phyloP scores from a whole-genome alignment of 2,888 invertebrate genomes.

The Epiperipatus broadwayi region DNA sequence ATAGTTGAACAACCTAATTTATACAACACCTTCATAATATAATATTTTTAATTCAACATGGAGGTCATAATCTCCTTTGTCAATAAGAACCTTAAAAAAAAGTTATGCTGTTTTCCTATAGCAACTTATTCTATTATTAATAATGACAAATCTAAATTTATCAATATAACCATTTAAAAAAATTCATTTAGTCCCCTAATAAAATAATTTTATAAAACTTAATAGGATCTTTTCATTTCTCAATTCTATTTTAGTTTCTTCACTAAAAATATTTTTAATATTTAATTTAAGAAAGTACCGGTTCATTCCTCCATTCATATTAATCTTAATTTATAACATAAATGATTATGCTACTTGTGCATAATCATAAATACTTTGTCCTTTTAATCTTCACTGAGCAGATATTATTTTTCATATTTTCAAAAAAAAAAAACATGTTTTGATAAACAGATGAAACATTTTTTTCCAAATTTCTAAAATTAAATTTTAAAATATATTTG shows the following conservation, averaged over 20 bases:
- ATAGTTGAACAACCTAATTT: conserved; percentile 43
- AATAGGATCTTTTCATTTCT: conserved; percentile 61
- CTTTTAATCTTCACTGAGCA: conserved; percentile 54
- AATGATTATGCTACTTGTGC: conserved; percentile 62
- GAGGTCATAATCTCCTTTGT: conserved; percentile 60
- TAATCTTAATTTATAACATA: conserved; percentile 57
- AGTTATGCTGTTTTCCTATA: conserved; percentile 68
- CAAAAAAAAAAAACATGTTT: conserved; percentile 49
- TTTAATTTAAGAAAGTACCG: conserved; percentile 38
- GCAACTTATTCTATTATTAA: conserved; percentile 42
- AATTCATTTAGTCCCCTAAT: conserved; percentile 41
- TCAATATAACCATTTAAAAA: conserved; percentile 22
- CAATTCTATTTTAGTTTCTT: conserved; percentile 45
- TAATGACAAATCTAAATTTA: conserved; percentile 18
- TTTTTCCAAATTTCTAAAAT: conserved; percentile 8
- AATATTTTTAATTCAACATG: conserved; percentile 64
- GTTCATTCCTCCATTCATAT: conserved; percentile 52
- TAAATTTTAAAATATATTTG: too few species aligned
- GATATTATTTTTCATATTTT: conserved; percentile 46
- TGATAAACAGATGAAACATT: conserved; percentile 41
- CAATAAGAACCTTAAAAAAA: conserved; percentile 51
- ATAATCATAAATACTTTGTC: conserved; percentile 58
- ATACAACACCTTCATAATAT: conserved; percentile 44
- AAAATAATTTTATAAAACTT: conserved; percentile 39
- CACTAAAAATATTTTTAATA: conserved; percentile 39